These are phyloP conservation scores for Sitobion miscanthi DNA, from an alignment of 1,140 invertebrate species.

Conservation along the genomic window DNA sequence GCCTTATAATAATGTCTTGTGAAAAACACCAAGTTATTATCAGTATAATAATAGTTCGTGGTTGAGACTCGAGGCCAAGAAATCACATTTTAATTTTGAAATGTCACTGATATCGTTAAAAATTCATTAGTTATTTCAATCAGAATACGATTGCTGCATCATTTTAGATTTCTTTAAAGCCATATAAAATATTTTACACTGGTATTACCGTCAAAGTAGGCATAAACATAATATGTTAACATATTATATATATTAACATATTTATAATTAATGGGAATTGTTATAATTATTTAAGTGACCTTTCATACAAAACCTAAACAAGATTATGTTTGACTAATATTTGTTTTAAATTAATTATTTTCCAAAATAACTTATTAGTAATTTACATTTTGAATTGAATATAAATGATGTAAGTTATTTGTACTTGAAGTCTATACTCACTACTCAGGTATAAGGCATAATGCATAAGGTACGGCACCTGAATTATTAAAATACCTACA, in stretches of 20 bases:
- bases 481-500: not conserved
- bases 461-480: not conserved
- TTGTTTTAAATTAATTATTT: not conserved
- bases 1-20: not conserved
- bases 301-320: not conserved
- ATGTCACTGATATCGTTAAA: slow-evolving; percentile 10
- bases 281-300: not conserved
- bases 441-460: too few species aligned
- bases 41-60: not conserved
- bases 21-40: not conserved
- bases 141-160: not conserved
- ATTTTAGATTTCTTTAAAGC: not conserved
- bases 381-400: not conserved
- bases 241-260: not conserved
- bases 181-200: not conserved
- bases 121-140: not conserved
- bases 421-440: too few species aligned
- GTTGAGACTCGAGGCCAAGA: not conserved
- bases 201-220: not conserved
- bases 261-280: not conserved
- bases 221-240: not conserved
- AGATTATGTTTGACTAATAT: not conserved
- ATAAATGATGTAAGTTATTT: not conserved
- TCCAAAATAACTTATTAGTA: not conserved
- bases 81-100: not conserved